These are phyloP conservation scores for Montipora capricornis DNA, from an alignment of 64 coral and sea anemone species.

Conservation along the genomic window DNA sequence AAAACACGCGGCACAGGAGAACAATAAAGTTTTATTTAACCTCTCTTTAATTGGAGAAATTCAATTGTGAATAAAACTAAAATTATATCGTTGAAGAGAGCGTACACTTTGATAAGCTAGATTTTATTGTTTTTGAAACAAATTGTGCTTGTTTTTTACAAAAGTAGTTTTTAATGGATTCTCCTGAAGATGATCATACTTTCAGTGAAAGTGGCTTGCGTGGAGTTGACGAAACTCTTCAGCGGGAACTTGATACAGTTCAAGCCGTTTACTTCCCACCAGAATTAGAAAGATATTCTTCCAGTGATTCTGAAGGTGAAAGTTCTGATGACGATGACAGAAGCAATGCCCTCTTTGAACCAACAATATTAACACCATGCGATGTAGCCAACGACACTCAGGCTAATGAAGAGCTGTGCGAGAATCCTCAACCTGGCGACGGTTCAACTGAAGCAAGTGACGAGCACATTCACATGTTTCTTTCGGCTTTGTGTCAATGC, in stretches of 20 bases:
- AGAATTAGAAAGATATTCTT: no score
- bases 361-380: no score
- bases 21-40: neutral
- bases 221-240: neutral
- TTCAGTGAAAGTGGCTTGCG: neutral
- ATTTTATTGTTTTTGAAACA: neutral
- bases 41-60: neutral
- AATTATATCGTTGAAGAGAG: neutral
- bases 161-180: neutral
- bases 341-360: no score
- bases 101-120: neutral
- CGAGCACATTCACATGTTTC: neutral
- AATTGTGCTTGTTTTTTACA: neutral
- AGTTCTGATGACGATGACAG: no score
- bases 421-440: neutral
- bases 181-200: neutral
- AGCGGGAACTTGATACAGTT: no score
- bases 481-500: neutral
- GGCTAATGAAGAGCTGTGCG: neutral
- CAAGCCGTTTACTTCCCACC: no score
- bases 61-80: constrained; percentile 12
- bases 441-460: neutral
- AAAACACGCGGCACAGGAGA: no score
- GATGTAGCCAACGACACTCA: no score
- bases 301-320: no score